These are phyloP conservation scores for Caenorhabditis virilis DNA, from an alignment of 2,888 invertebrate genomes.

Conservation along the genomic window DNA sequence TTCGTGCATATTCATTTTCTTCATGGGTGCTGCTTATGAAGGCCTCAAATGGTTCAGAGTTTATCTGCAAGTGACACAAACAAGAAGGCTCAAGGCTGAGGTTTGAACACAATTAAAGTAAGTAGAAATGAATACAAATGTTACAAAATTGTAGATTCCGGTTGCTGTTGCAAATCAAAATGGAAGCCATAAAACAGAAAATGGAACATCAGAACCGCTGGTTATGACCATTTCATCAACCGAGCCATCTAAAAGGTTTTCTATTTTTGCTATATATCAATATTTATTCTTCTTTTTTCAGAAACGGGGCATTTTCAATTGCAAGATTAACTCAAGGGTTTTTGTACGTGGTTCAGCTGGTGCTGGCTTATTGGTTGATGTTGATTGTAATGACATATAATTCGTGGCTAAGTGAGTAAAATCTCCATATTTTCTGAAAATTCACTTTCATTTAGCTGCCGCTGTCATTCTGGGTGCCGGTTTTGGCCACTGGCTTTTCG, in stretches of 20 bases:
- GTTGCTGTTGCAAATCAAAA: conserved; percentile 5
- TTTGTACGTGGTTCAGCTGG: conserved; percentile 53
- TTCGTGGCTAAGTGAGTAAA: conserved; percentile 51
- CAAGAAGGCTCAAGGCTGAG: too few species aligned
- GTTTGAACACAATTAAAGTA: neutral
- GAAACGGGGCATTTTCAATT: conserved; percentile 7
- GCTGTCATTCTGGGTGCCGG: conserved; percentile 61
- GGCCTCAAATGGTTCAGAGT: conserved; percentile 80
- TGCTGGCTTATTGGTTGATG: conserved; percentile 65
- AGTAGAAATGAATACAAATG: neutral
- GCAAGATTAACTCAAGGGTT: conserved; percentile 14
- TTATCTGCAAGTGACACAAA: conserved; percentile 4
- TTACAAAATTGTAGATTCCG: conserved; percentile 8
- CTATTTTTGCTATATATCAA: too few species aligned
- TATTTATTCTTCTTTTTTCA: neutral
- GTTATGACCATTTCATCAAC: conserved; percentile 1
- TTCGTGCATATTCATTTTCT: conserved; percentile 87
- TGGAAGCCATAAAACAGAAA: conserved; percentile 2
- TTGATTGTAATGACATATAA: conserved; percentile 67
- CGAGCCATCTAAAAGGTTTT: too few species aligned
- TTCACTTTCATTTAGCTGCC: conserved; percentile 34
- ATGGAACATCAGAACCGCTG: conserved; percentile 4
- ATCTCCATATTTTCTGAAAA: neutral
- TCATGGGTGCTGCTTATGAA: conserved; percentile 91
- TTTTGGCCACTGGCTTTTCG: conserved; percentile 62